phyloP scores from a whole-genome alignment of 2,797 vertebrate species.

The Acanthis flammea region DNA sequence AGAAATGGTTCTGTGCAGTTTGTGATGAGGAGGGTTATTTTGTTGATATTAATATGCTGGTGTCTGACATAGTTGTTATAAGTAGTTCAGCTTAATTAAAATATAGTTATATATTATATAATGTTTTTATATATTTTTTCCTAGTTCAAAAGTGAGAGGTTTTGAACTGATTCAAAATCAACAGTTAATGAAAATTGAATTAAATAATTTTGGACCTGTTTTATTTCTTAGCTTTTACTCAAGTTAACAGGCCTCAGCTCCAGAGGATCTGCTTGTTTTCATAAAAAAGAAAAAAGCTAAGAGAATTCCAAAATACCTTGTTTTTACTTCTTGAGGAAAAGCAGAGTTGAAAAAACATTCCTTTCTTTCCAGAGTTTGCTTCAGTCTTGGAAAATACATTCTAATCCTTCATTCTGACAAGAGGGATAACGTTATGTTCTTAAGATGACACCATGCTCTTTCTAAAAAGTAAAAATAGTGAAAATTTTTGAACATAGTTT shows the following conservation, averaged over 20 bases:
- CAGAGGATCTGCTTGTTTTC: neutral
- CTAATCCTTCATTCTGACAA: neutral
- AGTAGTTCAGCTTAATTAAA: neutral
- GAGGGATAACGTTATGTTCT: neutral
- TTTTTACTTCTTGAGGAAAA: neutral
- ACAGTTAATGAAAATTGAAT: neutral
- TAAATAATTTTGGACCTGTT: neutral
- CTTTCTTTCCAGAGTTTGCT: neutral
- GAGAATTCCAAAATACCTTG: neutral
- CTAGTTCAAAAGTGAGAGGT: neutral
- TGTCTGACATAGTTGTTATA: neutral
- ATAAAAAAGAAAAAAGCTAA: neutral
- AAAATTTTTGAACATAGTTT: neutral
- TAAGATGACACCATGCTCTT: neutral
- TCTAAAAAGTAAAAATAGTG: neutral
- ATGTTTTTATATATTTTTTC: neutral
- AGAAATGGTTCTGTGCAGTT: neutral
- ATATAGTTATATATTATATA: neutral
- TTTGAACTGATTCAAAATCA: neutral
- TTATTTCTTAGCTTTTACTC: neutral
- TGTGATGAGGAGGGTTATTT: neutral
- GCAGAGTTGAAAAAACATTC: rapidly evolving
- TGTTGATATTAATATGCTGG: neutral
- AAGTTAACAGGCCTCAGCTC: neutral
- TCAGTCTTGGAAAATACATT: neutral